Conservation (phyloP, 1,140 invertebrate genomes). For the Venustaconcha ellipsiformis region DNA sequence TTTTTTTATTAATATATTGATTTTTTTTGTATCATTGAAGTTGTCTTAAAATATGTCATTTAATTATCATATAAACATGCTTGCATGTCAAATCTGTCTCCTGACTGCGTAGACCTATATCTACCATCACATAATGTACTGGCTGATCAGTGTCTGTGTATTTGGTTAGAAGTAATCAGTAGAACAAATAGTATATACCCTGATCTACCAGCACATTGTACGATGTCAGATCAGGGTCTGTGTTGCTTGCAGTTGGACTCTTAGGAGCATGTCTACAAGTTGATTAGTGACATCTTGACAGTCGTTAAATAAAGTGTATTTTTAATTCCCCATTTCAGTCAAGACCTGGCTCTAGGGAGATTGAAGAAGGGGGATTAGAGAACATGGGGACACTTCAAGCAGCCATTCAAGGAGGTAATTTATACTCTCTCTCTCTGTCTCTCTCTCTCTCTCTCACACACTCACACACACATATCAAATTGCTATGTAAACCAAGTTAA, state of each 20-base stretch:
- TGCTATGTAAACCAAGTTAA: no score
- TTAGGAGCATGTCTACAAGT: neutral
- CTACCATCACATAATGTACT: no score
- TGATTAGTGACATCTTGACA: neutral
- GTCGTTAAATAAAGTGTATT: neutral
- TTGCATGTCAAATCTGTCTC: no score
- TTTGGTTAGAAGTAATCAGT: no score
- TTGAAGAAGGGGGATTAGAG: slow-evolving; percentile 5
- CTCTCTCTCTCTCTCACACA: neutral
- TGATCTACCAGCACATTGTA: neutral
- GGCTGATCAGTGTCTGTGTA: no score
- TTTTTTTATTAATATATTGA: no score
- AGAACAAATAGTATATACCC: neutral
- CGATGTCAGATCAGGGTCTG: neutral
- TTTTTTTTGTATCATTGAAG: no score
- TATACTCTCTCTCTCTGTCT: neutral
- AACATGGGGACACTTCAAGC: slow-evolving; percentile 10
- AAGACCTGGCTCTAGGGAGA: slow-evolving; percentile 17
- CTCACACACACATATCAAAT: neutral
- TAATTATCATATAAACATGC: no score
- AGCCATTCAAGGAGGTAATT: slow-evolving; percentile 15
- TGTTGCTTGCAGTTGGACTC: neutral
- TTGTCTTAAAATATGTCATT: no score
- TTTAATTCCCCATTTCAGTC: slow-evolving; percentile 5
- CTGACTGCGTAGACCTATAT: no score